Conservation (phyloP, 2,797 vertebrate genomes). For the Adrianichthys oophorus region DNA sequence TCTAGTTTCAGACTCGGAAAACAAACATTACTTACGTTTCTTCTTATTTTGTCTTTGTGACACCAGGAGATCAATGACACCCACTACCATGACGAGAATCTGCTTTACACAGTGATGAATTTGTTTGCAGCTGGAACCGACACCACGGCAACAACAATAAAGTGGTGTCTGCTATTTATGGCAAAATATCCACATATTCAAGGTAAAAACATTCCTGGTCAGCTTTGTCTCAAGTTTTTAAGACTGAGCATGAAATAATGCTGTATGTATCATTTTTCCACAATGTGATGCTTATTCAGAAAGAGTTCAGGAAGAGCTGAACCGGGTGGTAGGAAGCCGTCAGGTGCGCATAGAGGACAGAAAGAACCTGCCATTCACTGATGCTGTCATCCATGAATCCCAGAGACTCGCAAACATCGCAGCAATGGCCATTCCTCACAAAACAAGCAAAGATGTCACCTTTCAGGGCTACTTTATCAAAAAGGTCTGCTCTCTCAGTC, state of each 20-base stretch:
- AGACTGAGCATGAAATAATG: not conserved
- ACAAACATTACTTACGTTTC: too few relatives aligned
- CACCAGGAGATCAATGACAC: not conserved
- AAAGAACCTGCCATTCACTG: conserved; percentile 45
- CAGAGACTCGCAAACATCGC: conserved; percentile 46
- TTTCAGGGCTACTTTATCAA: too few relatives aligned
- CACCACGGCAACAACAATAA: conserved; percentile 48
- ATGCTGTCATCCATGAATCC: conserved; percentile 62
- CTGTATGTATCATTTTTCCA: not conserved
- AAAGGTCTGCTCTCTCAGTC: too few relatives aligned
- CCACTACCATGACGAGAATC: conserved; percentile 56
- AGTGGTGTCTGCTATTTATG: conserved; percentile 61
- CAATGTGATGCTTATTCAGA: conserved; percentile 22
- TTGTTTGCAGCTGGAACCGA: conserved; percentile 69
- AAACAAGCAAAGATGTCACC: too few relatives aligned
- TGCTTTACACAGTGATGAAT: conserved; percentile 37
- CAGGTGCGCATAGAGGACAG: conserved; percentile 43
- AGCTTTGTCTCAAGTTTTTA: too few relatives aligned
- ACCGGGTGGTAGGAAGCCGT: conserved; percentile 29
- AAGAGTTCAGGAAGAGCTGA: conserved; percentile 53
- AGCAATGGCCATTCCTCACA: too few relatives aligned
- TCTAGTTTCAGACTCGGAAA: too few relatives aligned
- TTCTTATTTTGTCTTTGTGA: too few relatives aligned
- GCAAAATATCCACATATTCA: conserved; percentile 64
- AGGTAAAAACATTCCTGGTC: conserved; percentile 23